Base-by-base conservation (phyloP, 2,888 invertebrate species). In the Netelia inedita region DNA sequence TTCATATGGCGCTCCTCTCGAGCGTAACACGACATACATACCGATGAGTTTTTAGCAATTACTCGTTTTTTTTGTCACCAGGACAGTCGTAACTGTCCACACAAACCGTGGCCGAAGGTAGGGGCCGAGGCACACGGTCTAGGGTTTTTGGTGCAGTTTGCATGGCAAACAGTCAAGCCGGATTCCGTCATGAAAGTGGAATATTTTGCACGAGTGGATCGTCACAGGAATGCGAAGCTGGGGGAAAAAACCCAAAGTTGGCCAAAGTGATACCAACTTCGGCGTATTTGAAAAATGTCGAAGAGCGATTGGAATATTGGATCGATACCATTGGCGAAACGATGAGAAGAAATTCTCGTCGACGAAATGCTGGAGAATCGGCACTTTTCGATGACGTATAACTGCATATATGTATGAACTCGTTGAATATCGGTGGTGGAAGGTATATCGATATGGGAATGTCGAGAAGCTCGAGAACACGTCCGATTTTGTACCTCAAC, bases 331-430 rank as follows among this genome's bases (percentile, higher is more conserved):
- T 78, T 68, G 61, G 19, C 41, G 41, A 79, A 79, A 75, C 65
- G 74, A 75, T 35, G 65, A 23, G 75, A 71, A 61, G 75, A 71
- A 65, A 72, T 71, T 83, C 23, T 57, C 46, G n/a, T 71, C 79
- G 23, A 46, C 35, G n/a, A 69, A 59, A 66, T 46, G 28, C 61
- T 69, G n/a, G 19, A 63, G 50, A 61, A 76, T 74, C 57, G 46
- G 43, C 55, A 53, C 50, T 19, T 61, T 50, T 41, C 21, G n/a
- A 57, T 66, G 55, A 66, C 63, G 75, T 57, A 69, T 57, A 35
- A 35, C 10, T 65, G 21, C 11, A 66, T 41, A 50, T 53, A 23
- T 71, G 23, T 59, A 71, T 78, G 43, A 55, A 79, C 41, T 35
- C 35, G 35, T 71, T 53, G 35, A 61, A 16, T 71, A 79, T 63